Base-by-base conservation (phyloP, 2,797 vertebrate genomes). In the Sphenopsis melanotis region DNA sequence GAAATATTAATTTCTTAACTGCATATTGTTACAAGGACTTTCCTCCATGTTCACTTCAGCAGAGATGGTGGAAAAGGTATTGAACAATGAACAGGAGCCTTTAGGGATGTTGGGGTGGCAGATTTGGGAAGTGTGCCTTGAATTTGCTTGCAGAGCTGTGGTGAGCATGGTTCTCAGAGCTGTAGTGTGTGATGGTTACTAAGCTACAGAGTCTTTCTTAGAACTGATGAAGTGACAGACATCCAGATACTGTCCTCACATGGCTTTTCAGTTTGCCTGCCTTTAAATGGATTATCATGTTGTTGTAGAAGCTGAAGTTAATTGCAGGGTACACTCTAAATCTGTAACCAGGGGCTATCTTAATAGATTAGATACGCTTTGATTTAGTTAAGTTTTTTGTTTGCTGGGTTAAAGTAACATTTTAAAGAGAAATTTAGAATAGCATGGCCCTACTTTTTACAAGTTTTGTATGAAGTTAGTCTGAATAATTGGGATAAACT, bases 221-320 rank as follows among this genome's bases (percentile, higher is more conserved):
- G 50, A 87, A 79, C 23, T 97, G 95, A 93, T 26, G 71, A 94
- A 49, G 53, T 95, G 80, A 87, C 83, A 78, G 80, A 80, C 63
- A 88, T 72, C 80, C 84, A 91, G 75, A 70, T 96, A 90, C 76
- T 96, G 75, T 91, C 96, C 95, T 95, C 80, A 78, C 46, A 36
- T 57, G 89, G 49, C 95, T 96, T 79, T 90, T 70, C 56, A 42
- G 36, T 86, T 90, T 92, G 87, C 50, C 91, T 53, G 49, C 69
- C 89, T 94, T 91, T 87, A 93, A 85, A 92, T 66, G 92, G 78
- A 87, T 94, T 94, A 88, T 87, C 17, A 1, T 7, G 22, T 32
- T 88, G 81, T 69, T 91, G 6, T 68, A 56, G 56, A 87, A 88
- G 57, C 49, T 93, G 61, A 13, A 76, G 34, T 63, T 88, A 71